Conservation (phyloP, 2,888 invertebrate species). For the Epiblema foenella region DNA sequence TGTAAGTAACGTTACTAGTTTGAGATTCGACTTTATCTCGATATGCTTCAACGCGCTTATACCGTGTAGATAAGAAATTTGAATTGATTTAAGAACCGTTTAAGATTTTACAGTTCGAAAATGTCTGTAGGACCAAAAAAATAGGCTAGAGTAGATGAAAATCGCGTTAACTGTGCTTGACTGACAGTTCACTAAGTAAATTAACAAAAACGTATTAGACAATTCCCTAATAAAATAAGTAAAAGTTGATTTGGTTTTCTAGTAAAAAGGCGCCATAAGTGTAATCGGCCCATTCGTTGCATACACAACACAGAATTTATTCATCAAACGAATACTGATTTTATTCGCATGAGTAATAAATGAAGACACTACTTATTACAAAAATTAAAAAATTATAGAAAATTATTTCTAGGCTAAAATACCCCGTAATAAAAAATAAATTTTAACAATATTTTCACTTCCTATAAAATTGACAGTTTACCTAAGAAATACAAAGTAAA, state of each 20-base stretch:
- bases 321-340: background rate
- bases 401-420: background rate
- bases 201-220: background rate
- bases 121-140: background rate
- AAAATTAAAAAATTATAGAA: background rate
- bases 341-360: too few species aligned
- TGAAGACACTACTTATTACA: background rate
- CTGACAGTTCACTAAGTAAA: background rate
- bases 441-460: background rate
- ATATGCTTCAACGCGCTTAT: constrained; percentile 25
- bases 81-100: constrained; percentile 19
- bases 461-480: constrained; percentile 13
- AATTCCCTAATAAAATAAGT: too few species aligned
- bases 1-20: background rate
- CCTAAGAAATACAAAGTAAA: constrained; percentile 16
- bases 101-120: background rate
- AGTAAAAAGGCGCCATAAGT: too few species aligned
- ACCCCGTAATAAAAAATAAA: background rate
- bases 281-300: background rate
- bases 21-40: constrained; percentile 32
- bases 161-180: too few species aligned
- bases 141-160: background rate
- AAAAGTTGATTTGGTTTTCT: background rate
- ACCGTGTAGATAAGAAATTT: constrained; percentile 37
- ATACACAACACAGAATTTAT: background rate